Percentiles rank a stretch among this genome's conserved stretches.
Conservation (phyloP, 2,888 invertebrate species). For the Carabus problematicus region DNA sequence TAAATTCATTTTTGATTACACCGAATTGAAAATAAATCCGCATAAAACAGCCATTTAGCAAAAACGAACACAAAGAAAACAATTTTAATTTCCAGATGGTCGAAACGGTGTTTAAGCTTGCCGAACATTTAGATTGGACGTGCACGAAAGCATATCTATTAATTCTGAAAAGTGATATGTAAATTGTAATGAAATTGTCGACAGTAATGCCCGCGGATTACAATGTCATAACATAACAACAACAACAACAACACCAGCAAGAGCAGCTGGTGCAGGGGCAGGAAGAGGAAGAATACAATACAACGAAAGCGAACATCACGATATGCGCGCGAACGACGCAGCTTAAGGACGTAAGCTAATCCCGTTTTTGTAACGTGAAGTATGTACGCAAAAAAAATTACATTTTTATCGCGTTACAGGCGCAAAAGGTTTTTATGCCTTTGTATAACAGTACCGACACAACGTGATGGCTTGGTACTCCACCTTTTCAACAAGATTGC, state of each 20-base stretch:
- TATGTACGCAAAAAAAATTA: not conserved
- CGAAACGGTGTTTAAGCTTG: no score
- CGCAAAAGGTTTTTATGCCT: slow-evolving; percentile 10
- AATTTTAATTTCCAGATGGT: no score
- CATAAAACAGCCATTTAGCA: no score
- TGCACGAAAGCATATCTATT: no score
- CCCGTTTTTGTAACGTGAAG: slow-evolving; percentile 1
- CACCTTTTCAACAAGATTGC: slow-evolving; percentile 21
- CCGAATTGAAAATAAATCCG: no score
- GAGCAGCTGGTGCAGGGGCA: no score
- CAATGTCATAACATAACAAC: not conserved
- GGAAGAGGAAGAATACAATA: not conserved
- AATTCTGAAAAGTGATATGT: not conserved
- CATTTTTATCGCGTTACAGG: slow-evolving; percentile 5
- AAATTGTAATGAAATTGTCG: not conserved
- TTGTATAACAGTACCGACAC: slow-evolving; percentile 21
- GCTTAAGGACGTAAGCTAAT: slow-evolving; percentile 6
- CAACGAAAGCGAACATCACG: not conserved
- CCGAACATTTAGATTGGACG: no score
- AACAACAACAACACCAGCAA: no score
- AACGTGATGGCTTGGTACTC: not conserved
- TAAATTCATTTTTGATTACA: no score
- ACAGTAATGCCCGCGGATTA: not conserved
- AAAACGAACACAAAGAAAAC: no score
- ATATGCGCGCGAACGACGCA: not conserved